Percentiles rank a stretch among this genome's conserved stretches.
Conservation (phyloP, 1,140 invertebrate species). For the Mesaphorura yosii region DNA sequence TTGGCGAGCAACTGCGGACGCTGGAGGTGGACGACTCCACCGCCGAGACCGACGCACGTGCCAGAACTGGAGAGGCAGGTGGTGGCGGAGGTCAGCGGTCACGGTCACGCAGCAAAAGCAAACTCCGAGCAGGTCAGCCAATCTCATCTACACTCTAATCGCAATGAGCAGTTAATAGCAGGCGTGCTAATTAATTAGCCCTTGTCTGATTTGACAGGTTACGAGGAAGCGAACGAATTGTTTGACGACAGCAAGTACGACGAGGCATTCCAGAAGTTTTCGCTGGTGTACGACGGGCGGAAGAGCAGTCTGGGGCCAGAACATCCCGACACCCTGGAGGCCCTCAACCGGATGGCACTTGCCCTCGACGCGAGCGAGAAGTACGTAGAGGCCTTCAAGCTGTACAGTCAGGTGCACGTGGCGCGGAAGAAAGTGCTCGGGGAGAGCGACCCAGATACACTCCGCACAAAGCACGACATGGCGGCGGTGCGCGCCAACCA, state of each 20-base stretch:
- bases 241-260: slow-evolving; percentile 12
- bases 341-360: slow-evolving; percentile 10
- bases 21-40: too few species aligned
- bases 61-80: too few species aligned
- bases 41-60: too few species aligned
- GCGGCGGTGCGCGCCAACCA: slow-evolving; percentile 11
- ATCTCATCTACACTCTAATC: too few species aligned
- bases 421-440: slow-evolving; percentile 7
- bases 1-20: too few species aligned
- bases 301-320: slow-evolving; percentile 13
- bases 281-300: slow-evolving; percentile 3
- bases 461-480: slow-evolving; percentile 15
- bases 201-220: too few species aligned
- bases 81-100: too few species aligned
- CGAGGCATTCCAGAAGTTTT: slow-evolving; percentile 10
- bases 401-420: slow-evolving; percentile 15
- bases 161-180: too few species aligned
- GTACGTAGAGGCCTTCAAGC: slow-evolving; percentile 15
- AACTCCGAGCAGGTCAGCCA: too few species aligned
- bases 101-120: slow-evolving; percentile 11
- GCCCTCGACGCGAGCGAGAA: slow-evolving; percentile 12
- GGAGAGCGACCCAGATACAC: slow-evolving; percentile 11
- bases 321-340: slow-evolving; percentile 12
- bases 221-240: slow-evolving; percentile 10
- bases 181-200: too few species aligned